Base-by-base conservation (phyloP, 2,888 invertebrate species). In the Ormyrus thymus region DNA sequence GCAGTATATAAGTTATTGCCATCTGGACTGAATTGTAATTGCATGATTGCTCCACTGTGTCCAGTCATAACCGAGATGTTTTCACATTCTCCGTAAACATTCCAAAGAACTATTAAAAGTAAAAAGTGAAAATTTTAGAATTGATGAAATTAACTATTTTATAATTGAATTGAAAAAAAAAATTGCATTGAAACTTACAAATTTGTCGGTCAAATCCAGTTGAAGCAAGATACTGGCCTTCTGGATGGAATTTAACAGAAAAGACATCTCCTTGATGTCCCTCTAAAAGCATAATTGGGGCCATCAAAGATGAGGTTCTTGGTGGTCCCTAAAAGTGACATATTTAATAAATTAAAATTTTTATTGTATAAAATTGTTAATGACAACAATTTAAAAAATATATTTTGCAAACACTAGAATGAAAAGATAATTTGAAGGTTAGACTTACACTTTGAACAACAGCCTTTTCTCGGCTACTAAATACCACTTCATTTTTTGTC, bases 201-300 rank as follows among this genome's bases (percentile, higher is more conserved):
- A 99, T 97, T 91, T 96, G 95, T 87, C 98, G 92, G 87, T 99
- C 99, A 90, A 97, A 98, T 7, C 99, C 99, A 8, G 96, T 95
- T 0, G 98, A 97, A 2, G 97, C 97, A 56, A 99, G 90, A 87
- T 97, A 95, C 85, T 97, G 95, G 6, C 99, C 99, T 88, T 99
- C 98, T 0, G 98, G 98, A 88, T 98, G 98, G 90, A 99, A 99
- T 90, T 97, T 96, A 7, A 95, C 92, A 3, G 95, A 93, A 89
- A 97, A 98, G 84, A 99, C 95, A 90, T 99, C 99, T 10, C 98
- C 98, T 88, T 97, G 97, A 88, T 99, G 99, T 0, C 98, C 99
- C 87, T 97, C 97, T 71, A 99, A 90, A 56, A 97, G 91, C 98
- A 99, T 98, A 76, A 98, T 98, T 0, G 98, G 98, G 0, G 98